phyloP scores from a whole-genome alignment of 2,113 vertebrate genomes.

The Panthera leo region DNA sequence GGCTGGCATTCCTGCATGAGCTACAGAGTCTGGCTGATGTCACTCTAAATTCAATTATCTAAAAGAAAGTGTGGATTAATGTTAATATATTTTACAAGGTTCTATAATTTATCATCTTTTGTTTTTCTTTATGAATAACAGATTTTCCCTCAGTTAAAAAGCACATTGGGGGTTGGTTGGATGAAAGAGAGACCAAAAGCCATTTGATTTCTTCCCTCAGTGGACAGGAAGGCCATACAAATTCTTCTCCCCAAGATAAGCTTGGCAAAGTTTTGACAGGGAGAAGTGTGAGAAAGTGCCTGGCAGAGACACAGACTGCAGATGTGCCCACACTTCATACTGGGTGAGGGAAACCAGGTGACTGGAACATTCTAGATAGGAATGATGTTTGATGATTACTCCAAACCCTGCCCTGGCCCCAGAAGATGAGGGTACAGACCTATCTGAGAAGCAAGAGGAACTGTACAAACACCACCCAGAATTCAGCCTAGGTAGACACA shows the following conservation, averaged over 20 bases:
- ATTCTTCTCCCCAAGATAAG: neutral
- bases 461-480: neutral
- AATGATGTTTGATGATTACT: neutral
- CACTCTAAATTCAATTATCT: slow-evolving; percentile 69
- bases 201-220: slow-evolving; percentile 31
- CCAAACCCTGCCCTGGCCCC: neutral
- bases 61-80: slow-evolving; percentile 70
- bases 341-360: neutral
- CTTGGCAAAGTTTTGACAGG: neutral
- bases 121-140: slow-evolving; percentile 73
- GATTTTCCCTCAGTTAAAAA: slow-evolving; percentile 49
- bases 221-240: neutral
- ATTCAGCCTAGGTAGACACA: neutral
- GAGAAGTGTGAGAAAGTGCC: neutral
- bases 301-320: neutral
- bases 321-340: neutral
- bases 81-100: slow-evolving; percentile 65
- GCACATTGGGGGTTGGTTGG: neutral
- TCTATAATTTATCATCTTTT: slow-evolving; percentile 71
- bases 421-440: neutral
- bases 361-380: neutral
- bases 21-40: slow-evolving; percentile 37
- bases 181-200: slow-evolving; percentile 44
- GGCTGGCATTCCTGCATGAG: slow-evolving; percentile 34
- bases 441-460: neutral